Evolutionary conservation across 2,113 vertebrate species (phyloP), one percentile per base, ranked within the genome.

Genomic region (Chitala chitala): DNA sequence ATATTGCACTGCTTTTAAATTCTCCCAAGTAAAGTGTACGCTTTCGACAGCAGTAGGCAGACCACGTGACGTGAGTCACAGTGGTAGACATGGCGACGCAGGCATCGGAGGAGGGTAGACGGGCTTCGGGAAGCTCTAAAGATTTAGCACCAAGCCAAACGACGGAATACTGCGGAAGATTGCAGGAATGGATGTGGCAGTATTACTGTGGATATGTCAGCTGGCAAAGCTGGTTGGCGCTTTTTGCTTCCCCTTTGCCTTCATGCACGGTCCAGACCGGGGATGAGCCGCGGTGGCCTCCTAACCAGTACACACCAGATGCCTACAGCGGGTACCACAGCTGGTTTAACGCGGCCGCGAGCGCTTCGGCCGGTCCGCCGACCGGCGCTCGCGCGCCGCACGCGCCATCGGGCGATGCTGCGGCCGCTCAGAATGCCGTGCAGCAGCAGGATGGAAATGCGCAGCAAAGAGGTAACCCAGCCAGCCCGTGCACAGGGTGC

Each of bases 181-280:
- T 97, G 74, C 95, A 95, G 86, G 92, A 90, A 75, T 97, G 95
- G 95, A 93, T 97, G 66, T 97, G 94, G 94, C 92, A 93, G 79
- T 94, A 92, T 59, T 92, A 96, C 89, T 94, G 93, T 85, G 90
- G 93, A 0, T 89, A 92, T 79, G 82, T 92, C 20, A 86, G 79
- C 84, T 95, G 94, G 94, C 93, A 95, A 83, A 87, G 85, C 89
- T 91, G 92, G 83, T 9, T 81, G 75, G 36, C 81, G 15, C 78
- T 87, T 56, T 81, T 86, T 5, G 69, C 88, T 78, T 40, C 87
- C 81, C 78, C 90, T 75, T 48, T 84, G 79, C 64, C 87, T 80
- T 63, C 76, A 10, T 76, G 77, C 42, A 5, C 1, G 59, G 73
- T 26, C 74, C 72, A 76, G 68, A 59, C 82, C n/a, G 77, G 61